phyloP scores from a whole-genome alignment of 2,797 vertebrate species.

The Hypotaenidia okinawae region DNA sequence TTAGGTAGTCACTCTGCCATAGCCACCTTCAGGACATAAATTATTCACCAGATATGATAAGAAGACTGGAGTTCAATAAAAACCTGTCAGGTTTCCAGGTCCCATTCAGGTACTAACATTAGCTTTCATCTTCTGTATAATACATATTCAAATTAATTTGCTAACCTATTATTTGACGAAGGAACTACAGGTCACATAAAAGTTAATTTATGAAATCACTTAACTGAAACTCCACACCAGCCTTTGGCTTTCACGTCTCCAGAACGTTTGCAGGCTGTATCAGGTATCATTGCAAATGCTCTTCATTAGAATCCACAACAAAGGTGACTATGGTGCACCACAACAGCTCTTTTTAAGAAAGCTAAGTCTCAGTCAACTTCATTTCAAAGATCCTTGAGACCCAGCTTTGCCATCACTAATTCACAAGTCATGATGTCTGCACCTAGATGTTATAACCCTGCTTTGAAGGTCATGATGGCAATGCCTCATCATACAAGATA shows the following conservation, averaged over 20 bases:
- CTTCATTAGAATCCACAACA: background rate
- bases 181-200: slow-evolving; percentile 4
- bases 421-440: background rate
- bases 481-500: background rate
- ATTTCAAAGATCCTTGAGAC: background rate
- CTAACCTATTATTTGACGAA: background rate
- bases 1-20: background rate
- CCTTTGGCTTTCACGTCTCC: background rate
- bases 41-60: slow-evolving; percentile 29
- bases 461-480: background rate
- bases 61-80: slow-evolving; percentile 2
- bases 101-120: slow-evolving; percentile 22
- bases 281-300: background rate
- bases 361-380: background rate
- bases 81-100: slow-evolving; percentile 17
- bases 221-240: slow-evolving; percentile 41
- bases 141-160: slow-evolving; percentile 1
- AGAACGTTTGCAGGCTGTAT: background rate
- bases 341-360: background rate
- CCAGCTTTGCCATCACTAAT: background rate
- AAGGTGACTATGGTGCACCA: background rate
- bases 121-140: slow-evolving; percentile 24
- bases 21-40: background rate
- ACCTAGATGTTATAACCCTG: background rate
- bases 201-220: slow-evolving; percentile 57